phyloP scores from a whole-genome alignment of 1,140 invertebrate species.

The Drosophila tristis region DNA sequence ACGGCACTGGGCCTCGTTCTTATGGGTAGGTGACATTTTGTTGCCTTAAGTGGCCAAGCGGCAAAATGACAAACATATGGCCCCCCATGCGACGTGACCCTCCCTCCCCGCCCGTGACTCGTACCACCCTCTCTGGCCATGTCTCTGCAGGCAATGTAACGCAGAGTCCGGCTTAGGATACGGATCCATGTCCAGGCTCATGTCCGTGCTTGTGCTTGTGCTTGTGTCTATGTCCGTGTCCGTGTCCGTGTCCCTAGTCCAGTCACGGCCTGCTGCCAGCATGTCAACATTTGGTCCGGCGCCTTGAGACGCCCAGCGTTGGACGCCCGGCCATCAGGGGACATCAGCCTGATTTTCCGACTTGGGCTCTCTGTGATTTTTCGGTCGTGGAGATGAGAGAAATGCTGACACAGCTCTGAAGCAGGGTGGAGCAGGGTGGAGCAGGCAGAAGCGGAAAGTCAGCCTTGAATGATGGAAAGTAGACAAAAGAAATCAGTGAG shows the following conservation, averaged over 20 bases:
- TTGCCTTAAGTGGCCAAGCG: conserved; percentile 70
- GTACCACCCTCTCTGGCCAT: neutral
- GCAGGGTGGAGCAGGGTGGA: conserved; percentile 9
- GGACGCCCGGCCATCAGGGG: conserved; percentile 22
- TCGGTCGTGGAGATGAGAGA: conserved; percentile 53
- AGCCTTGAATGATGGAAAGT: conserved; percentile 32
- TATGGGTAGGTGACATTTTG: conserved; percentile 38
- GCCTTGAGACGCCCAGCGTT: conserved; percentile 46
- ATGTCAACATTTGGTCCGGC: conserved; percentile 58
- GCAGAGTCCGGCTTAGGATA: conserved; percentile 31
- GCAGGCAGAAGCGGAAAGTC: conserved; percentile 16
- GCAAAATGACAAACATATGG: conserved; percentile 75
- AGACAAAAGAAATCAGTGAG: conserved; percentile 77
- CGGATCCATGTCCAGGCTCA: conserved; percentile 43
- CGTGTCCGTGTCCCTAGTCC: conserved; percentile 39
- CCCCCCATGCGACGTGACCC: conserved; percentile 39
- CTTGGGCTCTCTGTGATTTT: conserved; percentile 71
- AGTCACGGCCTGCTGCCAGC: conserved; percentile 59
- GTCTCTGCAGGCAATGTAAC: conserved; percentile 22
- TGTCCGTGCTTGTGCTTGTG: conserved; percentile 20
- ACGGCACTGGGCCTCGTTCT: conserved; percentile 1
- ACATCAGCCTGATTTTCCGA: conserved; percentile 72
- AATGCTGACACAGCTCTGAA: conserved; percentile 45
- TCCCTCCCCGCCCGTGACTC: neutral
- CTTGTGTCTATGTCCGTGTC: conserved; percentile 2